These are phyloP conservation scores for Nomada goodeniana DNA, from an alignment of 2,888 invertebrate genomes.

Conservation along the genomic window DNA sequence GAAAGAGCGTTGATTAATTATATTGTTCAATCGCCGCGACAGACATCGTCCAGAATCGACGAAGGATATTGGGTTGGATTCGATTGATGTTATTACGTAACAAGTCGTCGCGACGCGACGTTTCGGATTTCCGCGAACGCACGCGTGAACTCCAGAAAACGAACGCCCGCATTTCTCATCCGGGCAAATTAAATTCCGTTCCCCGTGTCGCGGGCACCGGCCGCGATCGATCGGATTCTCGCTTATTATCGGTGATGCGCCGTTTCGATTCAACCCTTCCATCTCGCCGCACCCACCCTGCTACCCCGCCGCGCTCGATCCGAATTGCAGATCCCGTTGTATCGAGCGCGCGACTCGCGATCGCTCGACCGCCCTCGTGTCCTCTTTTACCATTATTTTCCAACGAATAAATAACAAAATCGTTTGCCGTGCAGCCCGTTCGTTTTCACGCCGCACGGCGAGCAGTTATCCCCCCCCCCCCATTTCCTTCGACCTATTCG, in stretches of 20 bases:
- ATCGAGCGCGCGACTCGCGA: slow-evolving; percentile 36
- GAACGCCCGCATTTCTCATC: slow-evolving; percentile 52
- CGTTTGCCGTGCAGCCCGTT: too few relatives aligned
- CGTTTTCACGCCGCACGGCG: too few relatives aligned
- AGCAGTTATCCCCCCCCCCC: too few relatives aligned
- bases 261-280: slow-evolving; percentile 16
- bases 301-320: not conserved
- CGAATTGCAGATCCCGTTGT: slow-evolving; percentile 44
- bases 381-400: too few relatives aligned
- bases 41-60: slow-evolving; percentile 33
- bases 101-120: slow-evolving; percentile 34
- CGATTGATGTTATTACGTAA: slow-evolving; percentile 52
- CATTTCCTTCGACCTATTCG: not conserved
- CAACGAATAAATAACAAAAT: too few relatives aligned
- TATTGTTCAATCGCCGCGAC: slow-evolving; percentile 10
- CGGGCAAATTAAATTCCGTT: slow-evolving; percentile 59
- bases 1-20: not conserved
- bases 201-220: slow-evolving; percentile 52
- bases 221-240: slow-evolving; percentile 46
- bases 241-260: slow-evolving; percentile 51
- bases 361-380: slow-evolving; percentile 14
- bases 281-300: not conserved
- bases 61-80: slow-evolving; percentile 12
- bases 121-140: slow-evolving; percentile 50
- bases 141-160: slow-evolving; percentile 13